Percentiles rank a stretch among this genome's conserved stretches.
Evolutionary conservation across 2,888 invertebrate genomes (phyloP).

Genomic region (Incurvaria masculella): DNA sequence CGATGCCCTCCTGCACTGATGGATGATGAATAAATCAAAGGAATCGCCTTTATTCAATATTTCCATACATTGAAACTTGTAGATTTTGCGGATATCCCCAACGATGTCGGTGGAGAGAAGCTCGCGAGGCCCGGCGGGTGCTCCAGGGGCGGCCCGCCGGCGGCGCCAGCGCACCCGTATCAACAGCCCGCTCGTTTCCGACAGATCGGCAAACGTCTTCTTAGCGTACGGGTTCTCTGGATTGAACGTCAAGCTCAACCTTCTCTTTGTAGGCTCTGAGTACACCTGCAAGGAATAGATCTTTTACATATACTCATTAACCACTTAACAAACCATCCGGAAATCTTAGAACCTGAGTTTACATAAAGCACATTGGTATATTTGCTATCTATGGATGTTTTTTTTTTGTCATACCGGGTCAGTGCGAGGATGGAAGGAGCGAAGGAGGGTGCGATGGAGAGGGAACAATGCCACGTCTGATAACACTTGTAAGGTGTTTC

Average conservation of each 20-base stretch:
- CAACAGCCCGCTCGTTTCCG: constrained; percentile 65
- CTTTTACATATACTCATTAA: constrained; percentile 1
- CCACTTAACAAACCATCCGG: background rate
- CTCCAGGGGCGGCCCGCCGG: constrained; percentile 28
- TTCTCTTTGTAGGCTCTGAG: constrained; percentile 52
- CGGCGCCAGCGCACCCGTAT: constrained; percentile 68
- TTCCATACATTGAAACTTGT: constrained; percentile 66
- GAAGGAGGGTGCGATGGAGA: too few species aligned
- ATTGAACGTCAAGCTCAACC: constrained; percentile 73
- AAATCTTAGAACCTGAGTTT: constrained; percentile 27
- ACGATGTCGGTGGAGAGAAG: constrained; percentile 50
- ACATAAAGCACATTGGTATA: constrained; percentile 25
- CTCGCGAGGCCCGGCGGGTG: constrained; percentile 36
- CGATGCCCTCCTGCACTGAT: too few species aligned
- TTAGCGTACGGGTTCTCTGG: constrained; percentile 81
- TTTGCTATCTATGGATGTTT: too few species aligned
- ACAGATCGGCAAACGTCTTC: constrained; percentile 68
- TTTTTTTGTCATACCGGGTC: too few species aligned
- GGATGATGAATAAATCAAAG: constrained; percentile 4
- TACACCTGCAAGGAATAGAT: constrained; percentile 2
- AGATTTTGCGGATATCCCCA: constrained; percentile 60
- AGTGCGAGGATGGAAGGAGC: too few species aligned
- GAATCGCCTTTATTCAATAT: too few species aligned
- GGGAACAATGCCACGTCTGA: too few species aligned
- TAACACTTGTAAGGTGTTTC: too few species aligned